Base-by-base conservation (phyloP, 2,797 vertebrate species). In the Sebastes paucispinis region DNA sequence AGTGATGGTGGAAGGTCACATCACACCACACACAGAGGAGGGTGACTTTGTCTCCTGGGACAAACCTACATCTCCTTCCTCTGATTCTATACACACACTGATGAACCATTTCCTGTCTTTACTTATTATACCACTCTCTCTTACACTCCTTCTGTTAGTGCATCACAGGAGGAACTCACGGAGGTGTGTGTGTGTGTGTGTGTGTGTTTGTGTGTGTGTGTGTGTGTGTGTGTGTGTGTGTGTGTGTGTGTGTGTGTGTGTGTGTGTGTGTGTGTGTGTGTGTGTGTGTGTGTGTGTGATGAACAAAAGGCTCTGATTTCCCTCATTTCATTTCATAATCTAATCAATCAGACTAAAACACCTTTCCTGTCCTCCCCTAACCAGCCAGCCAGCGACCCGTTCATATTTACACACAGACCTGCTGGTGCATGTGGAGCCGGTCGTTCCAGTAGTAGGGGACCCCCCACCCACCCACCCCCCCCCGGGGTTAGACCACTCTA, bases 401-500 rank as follows among this genome's bases (percentile, higher is more conserved):
- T 86, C 88, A 91, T 88, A 91, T 91, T 88, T 89, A 87, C 89
- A 75, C 67, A 69, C 60, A 72, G 27, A 27, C 27, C 27, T 27
- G 27, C 27, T 27, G 90, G 90, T 90, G 89, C 79, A 83, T 79
- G 71, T 78, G 69, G 78, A 83, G 75, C 79, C 80, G 84, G 86
- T 85, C 39, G 50, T 88, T 88, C 73, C 73, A 82, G 88, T 80
- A 76, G 76, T 83, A 83, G 85, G 83, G 69, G 58, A 60, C 74
- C 59, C 2, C 24, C 24, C 31, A 6, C 59, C 59, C 24, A 2
- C 24, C 24, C 24, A 2, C 24, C 24, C 24, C 85, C 82, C 81
- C 78, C 72, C 11, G 88, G 96, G 97, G 95, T 96, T 96, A 96
- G 93, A 96, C 96, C 95, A 96, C 94, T 97, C 95, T 96, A 96